Conservation (phyloP, 2,888 invertebrate genomes). For the Drosophila mettleri region DNA sequence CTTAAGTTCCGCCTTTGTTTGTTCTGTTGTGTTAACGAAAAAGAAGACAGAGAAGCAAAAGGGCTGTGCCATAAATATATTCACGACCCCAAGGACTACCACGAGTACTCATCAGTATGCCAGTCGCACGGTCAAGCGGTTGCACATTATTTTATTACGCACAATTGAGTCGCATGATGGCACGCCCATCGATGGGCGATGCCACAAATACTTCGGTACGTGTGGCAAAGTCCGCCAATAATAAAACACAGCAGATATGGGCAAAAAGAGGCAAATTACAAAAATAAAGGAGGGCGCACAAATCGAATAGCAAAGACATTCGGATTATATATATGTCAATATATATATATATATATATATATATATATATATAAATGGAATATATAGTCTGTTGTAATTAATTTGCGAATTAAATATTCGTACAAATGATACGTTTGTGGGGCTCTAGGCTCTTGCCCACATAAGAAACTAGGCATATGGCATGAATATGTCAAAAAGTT, state of each 20-base stretch:
- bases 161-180: conserved; percentile 71
- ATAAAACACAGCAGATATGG: conserved; percentile 16
- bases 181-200: conserved; percentile 50
- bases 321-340: conserved; percentile 28
- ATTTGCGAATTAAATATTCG: conserved; percentile 41
- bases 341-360: conserved; percentile 11
- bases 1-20: conserved; percentile 16
- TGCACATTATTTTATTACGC: conserved; percentile 79
- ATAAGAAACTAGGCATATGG: conserved; percentile 17
- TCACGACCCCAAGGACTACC: conserved; percentile 18
- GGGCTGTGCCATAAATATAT: conserved; percentile 50
- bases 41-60: conserved; percentile 22
- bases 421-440: conserved; percentile 35
- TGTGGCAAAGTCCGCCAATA: conserved; percentile 31
- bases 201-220: conserved; percentile 35
- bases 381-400: conserved; percentile 23
- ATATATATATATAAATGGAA: not conserved
- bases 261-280: conserved; percentile 6
- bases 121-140: conserved; percentile 67
- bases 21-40: conserved; percentile 1
- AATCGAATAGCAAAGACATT: conserved; percentile 54
- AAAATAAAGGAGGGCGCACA: conserved; percentile 22
- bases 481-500: conserved; percentile 34
- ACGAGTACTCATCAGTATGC: conserved; percentile 70
- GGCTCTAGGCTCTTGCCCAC: not conserved